These are phyloP conservation scores for Nyctibius grandis DNA, from an alignment of 2,797 vertebrate genomes.

Conservation along the genomic window DNA sequence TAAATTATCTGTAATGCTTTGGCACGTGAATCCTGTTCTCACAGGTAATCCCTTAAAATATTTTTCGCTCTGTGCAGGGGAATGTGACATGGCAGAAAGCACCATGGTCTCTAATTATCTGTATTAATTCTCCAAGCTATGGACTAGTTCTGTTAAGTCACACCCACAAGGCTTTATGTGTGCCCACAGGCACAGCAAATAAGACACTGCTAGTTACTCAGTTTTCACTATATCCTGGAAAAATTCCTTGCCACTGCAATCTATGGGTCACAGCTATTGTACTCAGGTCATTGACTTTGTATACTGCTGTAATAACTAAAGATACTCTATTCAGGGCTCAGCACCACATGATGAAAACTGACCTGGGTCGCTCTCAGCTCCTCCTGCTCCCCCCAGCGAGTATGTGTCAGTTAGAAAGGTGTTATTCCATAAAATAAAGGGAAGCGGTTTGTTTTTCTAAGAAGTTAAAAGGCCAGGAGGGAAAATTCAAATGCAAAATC, in stretches of 20 bases:
- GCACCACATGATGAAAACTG: background rate
- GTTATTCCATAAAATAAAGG: background rate
- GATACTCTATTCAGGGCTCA: background rate
- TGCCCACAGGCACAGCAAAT: background rate
- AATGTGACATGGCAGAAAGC: background rate
- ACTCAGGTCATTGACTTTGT: constrained; percentile 4
- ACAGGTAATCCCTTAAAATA: background rate
- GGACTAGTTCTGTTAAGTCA: background rate
- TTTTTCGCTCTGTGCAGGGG: background rate
- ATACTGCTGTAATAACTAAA: constrained; percentile 12
- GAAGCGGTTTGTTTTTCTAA: background rate
- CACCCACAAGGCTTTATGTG: background rate
- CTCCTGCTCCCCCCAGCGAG: background rate
- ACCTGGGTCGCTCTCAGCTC: background rate
- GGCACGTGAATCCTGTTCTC: background rate
- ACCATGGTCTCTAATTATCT: background rate
- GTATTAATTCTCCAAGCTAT: background rate
- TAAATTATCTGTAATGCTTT: background rate
- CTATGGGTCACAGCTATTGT: constrained; percentile 1
- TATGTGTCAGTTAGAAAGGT: background rate
- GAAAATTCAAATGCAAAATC: background rate
- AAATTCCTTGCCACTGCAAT: constrained; percentile 7
- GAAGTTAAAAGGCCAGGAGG: background rate
- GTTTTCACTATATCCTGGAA: constrained; percentile 2
- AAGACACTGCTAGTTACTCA: background rate